These are phyloP conservation scores for Macaca mulatta DNA, from an alignment of 2,113 vertebrate species.

Conservation along the genomic window DNA sequence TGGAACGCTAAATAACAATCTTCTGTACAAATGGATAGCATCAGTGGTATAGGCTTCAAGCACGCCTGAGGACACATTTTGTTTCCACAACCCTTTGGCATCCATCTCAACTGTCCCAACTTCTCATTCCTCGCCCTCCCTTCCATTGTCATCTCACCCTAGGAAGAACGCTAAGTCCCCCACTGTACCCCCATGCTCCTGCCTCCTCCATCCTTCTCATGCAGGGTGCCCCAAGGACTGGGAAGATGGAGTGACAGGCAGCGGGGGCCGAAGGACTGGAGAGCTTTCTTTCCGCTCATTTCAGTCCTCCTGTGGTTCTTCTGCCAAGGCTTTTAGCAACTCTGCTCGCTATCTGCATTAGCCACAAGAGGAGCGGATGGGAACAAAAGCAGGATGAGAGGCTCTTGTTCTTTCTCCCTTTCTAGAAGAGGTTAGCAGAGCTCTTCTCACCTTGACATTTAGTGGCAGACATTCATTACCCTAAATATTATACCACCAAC, in stretches of 20 bases:
- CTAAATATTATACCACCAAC: not conserved
- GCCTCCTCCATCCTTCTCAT: not conserved
- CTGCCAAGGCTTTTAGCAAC: constrained; percentile 54
- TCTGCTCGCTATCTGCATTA: constrained; percentile 25
- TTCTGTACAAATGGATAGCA: not conserved
- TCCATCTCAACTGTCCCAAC: not conserved
- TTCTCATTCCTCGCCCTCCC: not conserved
- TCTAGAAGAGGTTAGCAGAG: constrained; percentile 53
- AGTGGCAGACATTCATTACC: not conserved
- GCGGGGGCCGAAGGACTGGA: not conserved
- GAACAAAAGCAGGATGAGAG: not conserved
- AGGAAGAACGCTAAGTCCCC: not conserved
- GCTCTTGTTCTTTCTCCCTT: constrained; percentile 29
- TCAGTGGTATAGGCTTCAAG: accelerated
- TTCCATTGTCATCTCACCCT: not conserved
- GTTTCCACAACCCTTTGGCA: not conserved
- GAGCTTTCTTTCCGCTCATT: constrained; percentile 23
- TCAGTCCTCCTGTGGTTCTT: not conserved
- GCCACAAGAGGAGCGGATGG: not conserved
- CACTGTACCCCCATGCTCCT: not conserved
- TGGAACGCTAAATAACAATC: not conserved
- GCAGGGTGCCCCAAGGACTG: not conserved
- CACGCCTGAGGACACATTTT: accelerated
- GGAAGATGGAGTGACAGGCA: not conserved
- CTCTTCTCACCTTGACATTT: constrained; percentile 67